Evolutionary conservation across 2,888 invertebrate species (phyloP), one percentile per base, ranked within the genome.

Genomic region (Dioctria linearis): DNA sequence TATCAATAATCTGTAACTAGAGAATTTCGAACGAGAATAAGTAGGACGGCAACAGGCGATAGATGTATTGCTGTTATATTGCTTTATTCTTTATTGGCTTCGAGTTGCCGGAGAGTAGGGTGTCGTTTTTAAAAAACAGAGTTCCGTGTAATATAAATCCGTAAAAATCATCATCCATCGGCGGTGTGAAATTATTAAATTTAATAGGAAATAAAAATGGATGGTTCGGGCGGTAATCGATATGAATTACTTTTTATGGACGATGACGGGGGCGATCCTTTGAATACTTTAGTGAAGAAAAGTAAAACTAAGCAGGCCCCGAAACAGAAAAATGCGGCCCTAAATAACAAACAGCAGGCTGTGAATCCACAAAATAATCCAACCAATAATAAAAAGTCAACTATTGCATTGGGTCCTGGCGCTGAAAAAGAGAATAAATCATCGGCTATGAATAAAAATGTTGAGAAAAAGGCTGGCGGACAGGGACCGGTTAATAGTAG

Each of bases 221-320:
- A 88, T 85, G 87, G 86, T 85, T 85, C 88, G 85, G 89, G 88
- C 84, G 88, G 88, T 84, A 88, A 88, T 87, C 88, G 88, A 85
- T 88, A 88, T 86, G 88, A 88, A 86, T 87, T 88, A 84, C 87
- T 88, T 87, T 88, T 87, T 87, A 88, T 88, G 88, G 88, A 88
- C 86, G 88, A 88, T 84, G 88, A 88, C 86, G 86, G 87, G 85
- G 86, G 86, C 85, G 88, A 88, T 86, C 88, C 88, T 86, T 87
- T 88, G 87, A 89, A 88, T 87, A 88, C 88, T 86, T 85, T 87
- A 84, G 86, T 86, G 84, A 86, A 86, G 82, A 87, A 87, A 85
- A 86, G 87, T 85, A 86, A 85, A 84, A 86, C 87, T 84, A 81
- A 83, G 46, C 84, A 82, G 59, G 76, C 79, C 65, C 80, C 79